Evolutionary conservation across 2,113 vertebrate genomes (phyloP).

Genomic region (Chunga burmeisteri): DNA sequence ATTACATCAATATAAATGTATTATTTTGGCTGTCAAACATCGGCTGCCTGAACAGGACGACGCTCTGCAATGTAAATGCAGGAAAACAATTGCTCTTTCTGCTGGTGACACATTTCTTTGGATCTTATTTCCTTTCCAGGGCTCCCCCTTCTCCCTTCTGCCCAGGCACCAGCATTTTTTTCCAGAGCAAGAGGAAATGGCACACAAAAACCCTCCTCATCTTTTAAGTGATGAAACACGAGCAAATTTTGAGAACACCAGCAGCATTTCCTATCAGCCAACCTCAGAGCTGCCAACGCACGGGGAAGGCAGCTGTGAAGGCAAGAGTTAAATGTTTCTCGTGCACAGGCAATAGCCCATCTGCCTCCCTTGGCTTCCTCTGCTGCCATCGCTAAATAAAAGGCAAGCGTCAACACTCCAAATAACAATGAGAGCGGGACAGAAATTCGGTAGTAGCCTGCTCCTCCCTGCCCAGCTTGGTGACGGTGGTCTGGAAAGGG

Average conservation of each 20-base stretch:
- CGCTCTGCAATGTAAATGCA: background rate
- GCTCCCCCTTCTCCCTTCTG: slow-evolving; percentile 6
- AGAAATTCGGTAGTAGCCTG: background rate
- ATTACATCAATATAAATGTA: slow-evolving; percentile 63
- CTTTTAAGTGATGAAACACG: accelerated
- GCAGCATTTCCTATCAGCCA: background rate
- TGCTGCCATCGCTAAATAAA: background rate
- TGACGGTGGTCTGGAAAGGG: background rate
- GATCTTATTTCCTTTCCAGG: slow-evolving; percentile 4
- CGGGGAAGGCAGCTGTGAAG: background rate
- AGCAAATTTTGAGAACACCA: background rate
- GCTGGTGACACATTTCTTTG: slow-evolving; percentile 33
- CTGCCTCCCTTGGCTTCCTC: background rate
- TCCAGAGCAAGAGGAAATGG: background rate
- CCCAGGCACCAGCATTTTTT: background rate
- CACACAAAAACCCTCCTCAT: background rate
- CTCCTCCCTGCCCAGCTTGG: background rate
- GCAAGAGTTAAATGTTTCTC: background rate
- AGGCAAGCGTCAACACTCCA: background rate
- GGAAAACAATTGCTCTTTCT: slow-evolving; percentile 44
- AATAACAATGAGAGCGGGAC: background rate
- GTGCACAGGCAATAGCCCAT: background rate
- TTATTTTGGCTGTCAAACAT: slow-evolving; percentile 55
- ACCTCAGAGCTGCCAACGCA: background rate
- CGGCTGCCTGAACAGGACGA: background rate